These are phyloP conservation scores for Lottia gigantea DNA, from an alignment of 2,888 invertebrate genomes.

Conservation along the genomic window DNA sequence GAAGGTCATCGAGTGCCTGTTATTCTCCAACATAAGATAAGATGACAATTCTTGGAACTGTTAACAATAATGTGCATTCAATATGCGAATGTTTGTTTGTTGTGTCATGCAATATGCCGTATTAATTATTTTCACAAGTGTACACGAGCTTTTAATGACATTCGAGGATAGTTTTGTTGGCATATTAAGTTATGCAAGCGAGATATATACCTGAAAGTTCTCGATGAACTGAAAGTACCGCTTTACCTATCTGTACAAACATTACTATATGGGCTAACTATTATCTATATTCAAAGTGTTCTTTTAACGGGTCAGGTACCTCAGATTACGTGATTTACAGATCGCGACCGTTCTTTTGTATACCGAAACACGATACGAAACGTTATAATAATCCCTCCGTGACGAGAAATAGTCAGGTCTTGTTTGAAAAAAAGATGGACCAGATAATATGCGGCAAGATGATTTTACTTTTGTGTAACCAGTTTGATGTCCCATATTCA, in stretches of 20 bases:
- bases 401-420: not conserved
- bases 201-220: not conserved
- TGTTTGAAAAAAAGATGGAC: too few relatives aligned
- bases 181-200: too few relatives aligned
- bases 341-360: not conserved
- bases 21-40: too few relatives aligned
- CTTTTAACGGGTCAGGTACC: conserved; percentile 8
- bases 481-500: not conserved
- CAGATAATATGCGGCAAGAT: not conserved
- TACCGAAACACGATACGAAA: not conserved
- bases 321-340: conserved; percentile 9
- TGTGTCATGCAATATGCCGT: too few relatives aligned
- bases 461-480: conserved; percentile 2
- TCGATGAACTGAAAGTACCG: not conserved
- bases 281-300: not conserved
- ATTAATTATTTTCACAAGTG: too few relatives aligned
- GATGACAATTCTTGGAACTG: too few relatives aligned
- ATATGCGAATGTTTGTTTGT: too few relatives aligned
- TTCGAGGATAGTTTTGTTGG: not conserved
- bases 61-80: too few relatives aligned
- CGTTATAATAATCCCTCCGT: not conserved
- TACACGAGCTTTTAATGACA: not conserved
- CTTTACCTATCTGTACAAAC: conserved; percentile 4
- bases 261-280: conserved; percentile 6
- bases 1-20: too few relatives aligned